Conservation (phyloP, 2,888 invertebrate genomes). For the Carabus problematicus region DNA sequence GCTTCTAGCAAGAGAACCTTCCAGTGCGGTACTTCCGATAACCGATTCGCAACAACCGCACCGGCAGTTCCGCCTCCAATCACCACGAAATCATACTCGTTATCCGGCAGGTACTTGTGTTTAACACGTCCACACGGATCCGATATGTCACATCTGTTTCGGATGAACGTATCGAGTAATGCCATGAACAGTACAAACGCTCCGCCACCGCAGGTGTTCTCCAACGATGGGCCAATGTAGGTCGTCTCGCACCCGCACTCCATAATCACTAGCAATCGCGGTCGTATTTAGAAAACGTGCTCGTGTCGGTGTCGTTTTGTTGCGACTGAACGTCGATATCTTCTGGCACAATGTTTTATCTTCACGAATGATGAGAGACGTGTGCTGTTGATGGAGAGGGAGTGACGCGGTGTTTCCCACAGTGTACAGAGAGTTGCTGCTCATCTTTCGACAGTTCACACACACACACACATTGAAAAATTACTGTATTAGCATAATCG, state of each 20-base stretch:
- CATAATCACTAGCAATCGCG: slow-evolving; percentile 51
- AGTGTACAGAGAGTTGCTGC: no score
- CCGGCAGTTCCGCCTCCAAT: slow-evolving; percentile 73
- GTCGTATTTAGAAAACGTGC: background rate
- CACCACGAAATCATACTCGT: slow-evolving; percentile 71
- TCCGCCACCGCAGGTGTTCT: slow-evolving; percentile 65
- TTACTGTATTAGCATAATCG: no score
- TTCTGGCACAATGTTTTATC: no score
- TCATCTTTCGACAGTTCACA: no score
- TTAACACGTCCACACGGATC: slow-evolving; percentile 68
- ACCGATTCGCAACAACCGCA: slow-evolving; percentile 67
- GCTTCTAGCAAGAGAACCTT: slow-evolving; percentile 76
- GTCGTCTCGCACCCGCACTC: slow-evolving; percentile 64
- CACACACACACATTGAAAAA: no score
- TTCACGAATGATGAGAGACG: no score
- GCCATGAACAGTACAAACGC: slow-evolving; percentile 71
- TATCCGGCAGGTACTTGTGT: slow-evolving; percentile 59
- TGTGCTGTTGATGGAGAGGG: no score
- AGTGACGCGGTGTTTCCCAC: no score
- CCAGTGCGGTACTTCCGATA: slow-evolving; percentile 72
- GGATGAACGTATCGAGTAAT: slow-evolving; percentile 68
- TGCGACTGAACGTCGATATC: no score
- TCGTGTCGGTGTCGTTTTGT: no score
- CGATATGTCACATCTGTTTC: slow-evolving; percentile 64
- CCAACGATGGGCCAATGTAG: slow-evolving; percentile 67